phyloP scores from a whole-genome alignment of 2,113 vertebrate species.

The Noturus placidus region DNA sequence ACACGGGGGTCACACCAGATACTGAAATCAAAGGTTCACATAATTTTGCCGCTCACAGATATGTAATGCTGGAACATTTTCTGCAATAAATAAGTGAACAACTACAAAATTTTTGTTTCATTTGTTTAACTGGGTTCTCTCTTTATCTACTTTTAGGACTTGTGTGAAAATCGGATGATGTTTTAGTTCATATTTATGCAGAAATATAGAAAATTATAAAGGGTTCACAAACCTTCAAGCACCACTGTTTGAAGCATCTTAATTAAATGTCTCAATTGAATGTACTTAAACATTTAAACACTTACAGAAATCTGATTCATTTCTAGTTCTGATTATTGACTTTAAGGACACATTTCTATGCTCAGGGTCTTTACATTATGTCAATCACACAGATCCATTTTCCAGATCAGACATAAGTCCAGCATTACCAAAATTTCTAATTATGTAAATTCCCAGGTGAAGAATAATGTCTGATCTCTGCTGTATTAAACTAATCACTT shows the following conservation, averaged over 20 bases:
- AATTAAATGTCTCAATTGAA: background rate
- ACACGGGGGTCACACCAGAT: no score
- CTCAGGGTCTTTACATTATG: background rate
- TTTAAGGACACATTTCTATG: background rate
- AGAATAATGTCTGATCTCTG: background rate
- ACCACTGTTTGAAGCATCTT: background rate
- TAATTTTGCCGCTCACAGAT: no score
- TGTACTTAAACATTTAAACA: background rate
- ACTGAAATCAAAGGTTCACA: no score
- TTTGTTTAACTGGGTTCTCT: no score
- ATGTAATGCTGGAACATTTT: no score
- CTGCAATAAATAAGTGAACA: no score
- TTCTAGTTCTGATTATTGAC: background rate
- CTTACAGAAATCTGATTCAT: background rate
- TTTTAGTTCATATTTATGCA: no score
- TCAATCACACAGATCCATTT: background rate
- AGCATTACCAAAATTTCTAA: background rate
- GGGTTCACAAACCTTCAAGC: no score
- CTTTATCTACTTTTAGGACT: no score
- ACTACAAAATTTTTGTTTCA: no score
- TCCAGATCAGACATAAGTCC: background rate
- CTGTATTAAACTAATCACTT: background rate
- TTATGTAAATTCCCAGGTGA: background rate
- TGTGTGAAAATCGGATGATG: no score
- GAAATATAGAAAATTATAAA: no score